Percentiles rank a stretch among this genome's conserved stretches.
These are phyloP conservation scores for Muntiacus reevesi DNA, from an alignment of 2,113 vertebrate species.

Conservation along the genomic window DNA sequence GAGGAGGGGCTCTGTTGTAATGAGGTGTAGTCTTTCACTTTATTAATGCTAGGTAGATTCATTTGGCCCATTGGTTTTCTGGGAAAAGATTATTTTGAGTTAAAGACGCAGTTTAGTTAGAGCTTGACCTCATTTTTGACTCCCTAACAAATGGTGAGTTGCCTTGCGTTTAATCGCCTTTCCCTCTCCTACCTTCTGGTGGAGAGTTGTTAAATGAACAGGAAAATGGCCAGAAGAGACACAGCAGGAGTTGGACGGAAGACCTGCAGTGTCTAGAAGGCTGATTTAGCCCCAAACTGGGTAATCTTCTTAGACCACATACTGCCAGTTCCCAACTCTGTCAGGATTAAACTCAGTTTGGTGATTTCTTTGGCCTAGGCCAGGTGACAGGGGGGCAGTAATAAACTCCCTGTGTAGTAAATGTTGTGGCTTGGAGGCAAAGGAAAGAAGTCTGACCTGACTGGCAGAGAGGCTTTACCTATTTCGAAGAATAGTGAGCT, in stretches of 20 bases:
- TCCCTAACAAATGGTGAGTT: conserved; percentile 27
- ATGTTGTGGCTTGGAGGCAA: background rate
- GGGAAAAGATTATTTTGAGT: conserved; percentile 33
- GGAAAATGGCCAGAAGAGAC: conserved; percentile 44
- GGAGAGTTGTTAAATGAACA: conserved; percentile 48
- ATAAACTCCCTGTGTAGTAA: conserved; percentile 2
- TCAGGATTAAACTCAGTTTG: conserved; percentile 16
- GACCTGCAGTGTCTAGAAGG: background rate
- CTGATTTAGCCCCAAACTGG: conserved; percentile 4
- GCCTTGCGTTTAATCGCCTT: conserved; percentile 31
- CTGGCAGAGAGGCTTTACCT: background rate
- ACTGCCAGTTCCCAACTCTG: background rate
- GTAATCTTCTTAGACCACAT: background rate
- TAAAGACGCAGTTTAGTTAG: background rate
- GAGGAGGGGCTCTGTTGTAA: background rate
- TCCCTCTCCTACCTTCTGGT: background rate
- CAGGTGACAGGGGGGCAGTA: background rate
- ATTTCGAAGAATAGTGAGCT: background rate
- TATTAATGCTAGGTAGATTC: conserved; percentile 5
- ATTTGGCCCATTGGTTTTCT: conserved; percentile 29
- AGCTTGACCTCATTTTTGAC: conserved; percentile 38
- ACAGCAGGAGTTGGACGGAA: conserved; percentile 16
- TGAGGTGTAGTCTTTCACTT: background rate
- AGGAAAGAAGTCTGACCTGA: background rate
- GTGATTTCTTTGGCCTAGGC: background rate